These are phyloP conservation scores for Stenodera caucasica DNA, from an alignment of 2,888 invertebrate species.

Conservation along the genomic window DNA sequence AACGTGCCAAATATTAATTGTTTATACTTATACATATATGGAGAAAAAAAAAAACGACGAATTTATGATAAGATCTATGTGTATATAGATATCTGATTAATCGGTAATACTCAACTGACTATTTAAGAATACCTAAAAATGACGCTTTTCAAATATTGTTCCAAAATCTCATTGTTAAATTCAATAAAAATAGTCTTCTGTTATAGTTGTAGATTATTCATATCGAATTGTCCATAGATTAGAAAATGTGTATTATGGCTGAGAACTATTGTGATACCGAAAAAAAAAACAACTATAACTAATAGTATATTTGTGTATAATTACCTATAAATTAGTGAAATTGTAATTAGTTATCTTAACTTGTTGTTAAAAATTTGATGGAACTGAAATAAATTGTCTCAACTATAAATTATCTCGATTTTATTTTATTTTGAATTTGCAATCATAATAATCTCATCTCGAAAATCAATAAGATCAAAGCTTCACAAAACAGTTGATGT, in stretches of 20 bases:
- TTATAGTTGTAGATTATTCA: slow-evolving; percentile 24
- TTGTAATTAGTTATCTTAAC: slow-evolving; percentile 32
- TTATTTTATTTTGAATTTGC: no score
- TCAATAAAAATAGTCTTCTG: background rate
- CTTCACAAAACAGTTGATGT: background rate
- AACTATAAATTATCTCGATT: background rate
- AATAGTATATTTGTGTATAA: slow-evolving; percentile 26
- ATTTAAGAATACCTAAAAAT: background rate
- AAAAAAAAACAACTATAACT: background rate
- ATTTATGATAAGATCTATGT: slow-evolving; percentile 14
- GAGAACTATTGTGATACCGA: slow-evolving; percentile 31
- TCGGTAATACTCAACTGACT: background rate
- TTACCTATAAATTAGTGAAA: slow-evolving; percentile 22
- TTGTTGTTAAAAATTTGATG: slow-evolving; percentile 33
- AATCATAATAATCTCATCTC: no score
- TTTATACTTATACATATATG: background rate
- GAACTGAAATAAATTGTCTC: slow-evolving; percentile 22
- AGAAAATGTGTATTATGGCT: slow-evolving; percentile 27
- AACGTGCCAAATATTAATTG: slow-evolving; percentile 22
- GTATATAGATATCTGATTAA: no score
- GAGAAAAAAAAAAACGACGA: slow-evolving; percentile 10
- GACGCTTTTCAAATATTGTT: background rate
- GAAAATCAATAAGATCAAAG: background rate
- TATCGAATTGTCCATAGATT: slow-evolving; percentile 27
- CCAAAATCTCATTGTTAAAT: background rate